Evolutionary conservation across 2,113 vertebrate species (phyloP).

Genomic region (Cacatua alba): DNA sequence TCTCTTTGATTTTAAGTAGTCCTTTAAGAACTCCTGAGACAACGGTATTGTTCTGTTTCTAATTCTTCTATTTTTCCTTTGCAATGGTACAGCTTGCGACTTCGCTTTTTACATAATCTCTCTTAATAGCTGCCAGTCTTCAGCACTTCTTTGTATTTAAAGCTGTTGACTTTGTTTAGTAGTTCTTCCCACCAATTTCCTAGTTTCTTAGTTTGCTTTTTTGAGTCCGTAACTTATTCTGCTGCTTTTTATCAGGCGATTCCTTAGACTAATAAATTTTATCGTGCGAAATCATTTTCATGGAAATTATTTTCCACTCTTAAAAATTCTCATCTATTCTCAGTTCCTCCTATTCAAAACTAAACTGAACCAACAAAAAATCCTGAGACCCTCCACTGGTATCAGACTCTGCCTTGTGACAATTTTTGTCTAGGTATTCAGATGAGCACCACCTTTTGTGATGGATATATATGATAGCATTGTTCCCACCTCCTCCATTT

Average conservation of each 20-base stretch:
- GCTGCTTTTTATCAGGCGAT: not conserved
- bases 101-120: not conserved
- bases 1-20: not conserved
- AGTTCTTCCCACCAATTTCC: not conserved
- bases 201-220: not conserved
- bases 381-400: not conserved
- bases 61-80: not conserved
- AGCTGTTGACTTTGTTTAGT: not conserved
- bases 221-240: not conserved
- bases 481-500: not conserved
- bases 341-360: not conserved
- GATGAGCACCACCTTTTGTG: not conserved
- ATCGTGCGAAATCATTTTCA: not conserved
- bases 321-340: not conserved
- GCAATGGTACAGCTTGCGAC: not conserved
- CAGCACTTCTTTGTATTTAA: not conserved
- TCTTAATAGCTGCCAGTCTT: not conserved
- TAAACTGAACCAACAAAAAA: not conserved
- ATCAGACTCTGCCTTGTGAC: not conserved
- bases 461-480: fast-evolving
- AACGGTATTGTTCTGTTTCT: not conserved
- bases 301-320: not conserved
- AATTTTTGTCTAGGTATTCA: not conserved
- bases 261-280: not conserved
- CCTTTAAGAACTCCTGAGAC: not conserved